Percentiles rank a stretch among this genome's conserved stretches.
Conservation (phyloP, 2,797 vertebrate genomes). For the Tapirus indicus region DNA sequence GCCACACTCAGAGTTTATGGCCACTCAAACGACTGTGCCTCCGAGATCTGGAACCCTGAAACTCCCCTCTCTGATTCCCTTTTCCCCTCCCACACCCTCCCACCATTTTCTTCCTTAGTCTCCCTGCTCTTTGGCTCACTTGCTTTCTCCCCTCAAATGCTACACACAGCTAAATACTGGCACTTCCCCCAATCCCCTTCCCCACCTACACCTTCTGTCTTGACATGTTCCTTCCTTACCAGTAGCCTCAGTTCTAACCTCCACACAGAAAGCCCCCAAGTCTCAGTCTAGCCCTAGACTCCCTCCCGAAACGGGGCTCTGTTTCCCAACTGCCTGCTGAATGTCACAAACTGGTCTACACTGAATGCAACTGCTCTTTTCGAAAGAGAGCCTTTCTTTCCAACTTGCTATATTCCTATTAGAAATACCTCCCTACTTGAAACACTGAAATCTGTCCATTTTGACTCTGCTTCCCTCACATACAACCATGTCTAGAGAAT, state of each 20-base stretch:
- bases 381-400: background rate
- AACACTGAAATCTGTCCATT: background rate
- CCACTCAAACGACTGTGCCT: background rate
- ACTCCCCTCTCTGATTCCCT: accelerated
- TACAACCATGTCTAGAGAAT: background rate
- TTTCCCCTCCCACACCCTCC: background rate
- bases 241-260: background rate
- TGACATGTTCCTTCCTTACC: too few species aligned
- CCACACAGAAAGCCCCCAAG: background rate
- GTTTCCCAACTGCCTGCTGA: background rate
- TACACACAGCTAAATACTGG: background rate
- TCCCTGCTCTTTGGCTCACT: background rate
- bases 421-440: background rate
- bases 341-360: background rate
- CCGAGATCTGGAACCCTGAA: background rate
- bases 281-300: background rate
- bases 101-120: background rate
- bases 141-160: background rate
- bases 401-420: too few species aligned
- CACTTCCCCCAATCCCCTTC: background rate
- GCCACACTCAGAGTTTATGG: accelerated
- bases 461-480: too few species aligned
- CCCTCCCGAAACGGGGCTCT: background rate
- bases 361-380: background rate
- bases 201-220: background rate